phyloP scores from a whole-genome alignment of 2,113 vertebrate species.

The Leucopternis melanops region DNA sequence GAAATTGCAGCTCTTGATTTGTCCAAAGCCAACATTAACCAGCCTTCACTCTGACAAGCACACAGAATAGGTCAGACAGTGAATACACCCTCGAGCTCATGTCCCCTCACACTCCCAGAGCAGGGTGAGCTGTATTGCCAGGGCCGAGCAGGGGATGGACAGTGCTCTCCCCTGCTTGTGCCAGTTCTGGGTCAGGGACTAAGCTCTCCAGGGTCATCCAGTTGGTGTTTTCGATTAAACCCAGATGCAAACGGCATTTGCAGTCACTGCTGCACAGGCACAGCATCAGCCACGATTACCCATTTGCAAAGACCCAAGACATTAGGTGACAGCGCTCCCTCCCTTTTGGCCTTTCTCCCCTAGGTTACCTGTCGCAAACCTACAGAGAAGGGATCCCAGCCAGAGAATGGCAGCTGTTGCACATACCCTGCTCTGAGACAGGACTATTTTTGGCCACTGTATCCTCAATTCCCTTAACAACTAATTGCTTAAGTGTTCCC shows the following conservation, averaged over 20 bases:
- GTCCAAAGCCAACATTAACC: not conserved
- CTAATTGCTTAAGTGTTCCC: not conserved
- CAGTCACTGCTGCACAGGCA: not conserved
- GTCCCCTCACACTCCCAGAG: accelerated
- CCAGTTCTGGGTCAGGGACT: not conserved
- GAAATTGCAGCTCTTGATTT: not conserved
- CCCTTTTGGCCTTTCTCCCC: not conserved
- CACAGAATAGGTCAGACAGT: not conserved
- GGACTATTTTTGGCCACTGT: not conserved
- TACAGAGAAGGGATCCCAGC: not conserved
- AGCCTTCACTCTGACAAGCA: not conserved
- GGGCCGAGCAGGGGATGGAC: not conserved
- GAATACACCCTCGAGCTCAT: not conserved
- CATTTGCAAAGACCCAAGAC: not conserved
- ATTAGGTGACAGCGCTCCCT: no score
- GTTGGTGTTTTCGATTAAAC: not conserved
- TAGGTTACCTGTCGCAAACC: not conserved
- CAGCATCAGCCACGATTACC: no score
- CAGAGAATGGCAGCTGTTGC: not conserved
- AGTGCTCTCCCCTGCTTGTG: not conserved
- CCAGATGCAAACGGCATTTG: not conserved
- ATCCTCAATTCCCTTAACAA: not conserved
- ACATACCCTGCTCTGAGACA: not conserved
- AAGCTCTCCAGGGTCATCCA: not conserved
- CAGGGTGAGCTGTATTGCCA: not conserved